Evolutionary conservation across 1,140 invertebrate genomes (phyloP).

Genomic region (Lucilia sericata): DNA sequence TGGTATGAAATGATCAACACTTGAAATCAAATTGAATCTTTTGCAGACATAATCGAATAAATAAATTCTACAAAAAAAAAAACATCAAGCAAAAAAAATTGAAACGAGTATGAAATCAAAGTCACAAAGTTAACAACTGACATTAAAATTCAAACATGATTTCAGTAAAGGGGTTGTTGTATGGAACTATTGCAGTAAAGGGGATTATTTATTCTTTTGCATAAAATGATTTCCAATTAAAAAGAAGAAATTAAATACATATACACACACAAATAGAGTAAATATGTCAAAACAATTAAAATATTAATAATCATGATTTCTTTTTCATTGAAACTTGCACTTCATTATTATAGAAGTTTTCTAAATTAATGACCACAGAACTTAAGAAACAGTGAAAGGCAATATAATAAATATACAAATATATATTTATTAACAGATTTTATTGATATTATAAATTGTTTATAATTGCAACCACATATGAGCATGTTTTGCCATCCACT

Average conservation of each 20-base stretch:
- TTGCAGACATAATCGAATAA: conserved; percentile 19
- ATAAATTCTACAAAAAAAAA: neutral
- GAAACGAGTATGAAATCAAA: conserved; percentile 10
- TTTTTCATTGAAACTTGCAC: no score
- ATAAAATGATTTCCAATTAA: neutral
- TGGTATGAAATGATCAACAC: neutral
- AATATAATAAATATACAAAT: no score
- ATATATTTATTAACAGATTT: no score
- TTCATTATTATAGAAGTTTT: no score
- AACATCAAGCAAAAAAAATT: neutral
- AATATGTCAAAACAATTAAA: neutral
- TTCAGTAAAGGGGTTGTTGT: neutral
- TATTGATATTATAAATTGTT: no score
- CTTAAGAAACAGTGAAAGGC: no score
- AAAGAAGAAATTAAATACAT: neutral
- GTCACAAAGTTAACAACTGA: conserved; percentile 6
- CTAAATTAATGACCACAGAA: no score
- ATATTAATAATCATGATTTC: neutral
- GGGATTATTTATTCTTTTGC: no score
- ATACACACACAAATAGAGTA: neutral
- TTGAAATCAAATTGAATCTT: conserved; percentile 6
- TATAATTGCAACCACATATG: no score
- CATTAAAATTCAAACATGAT: conserved; percentile 16
- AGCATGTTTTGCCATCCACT: no score
- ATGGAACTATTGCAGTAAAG: no score